Percentiles rank a stretch among this genome's conserved stretches.
Evolutionary conservation across 2,797 vertebrate species (phyloP).

Genomic region (Amblyraja radiata): DNA sequence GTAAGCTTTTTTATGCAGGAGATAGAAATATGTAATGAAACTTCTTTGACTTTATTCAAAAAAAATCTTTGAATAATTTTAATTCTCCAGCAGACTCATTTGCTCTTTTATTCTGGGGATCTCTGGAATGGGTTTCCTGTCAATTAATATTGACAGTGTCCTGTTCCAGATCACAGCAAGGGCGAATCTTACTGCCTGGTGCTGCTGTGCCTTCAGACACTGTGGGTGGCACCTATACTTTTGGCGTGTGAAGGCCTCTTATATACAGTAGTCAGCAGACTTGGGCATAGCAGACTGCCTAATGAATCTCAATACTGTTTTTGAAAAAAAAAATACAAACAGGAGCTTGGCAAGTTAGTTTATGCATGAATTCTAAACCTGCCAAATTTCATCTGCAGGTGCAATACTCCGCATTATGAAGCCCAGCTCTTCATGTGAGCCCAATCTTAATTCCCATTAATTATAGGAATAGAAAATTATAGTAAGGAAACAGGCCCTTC

Average conservation of each 20-base stretch:
- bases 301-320: neutral
- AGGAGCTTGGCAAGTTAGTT: neutral
- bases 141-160: constrained; percentile 2
- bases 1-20: constrained; percentile 22
- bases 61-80: neutral
- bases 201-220: neutral
- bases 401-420: neutral
- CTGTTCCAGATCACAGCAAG: neutral
- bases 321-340: neutral
- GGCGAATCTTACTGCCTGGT: neutral
- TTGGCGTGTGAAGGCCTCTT: neutral
- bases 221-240: neutral
- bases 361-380: neutral
- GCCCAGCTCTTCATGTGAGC: neutral
- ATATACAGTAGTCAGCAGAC: neutral
- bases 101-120: neutral
- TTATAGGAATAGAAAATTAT: neutral
- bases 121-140: neutral
- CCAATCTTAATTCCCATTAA: neutral
- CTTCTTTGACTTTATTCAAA: neutral
- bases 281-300: neutral
- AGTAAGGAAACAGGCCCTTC: too few species aligned
- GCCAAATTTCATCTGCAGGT: neutral
- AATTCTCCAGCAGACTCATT: constrained; percentile 14
- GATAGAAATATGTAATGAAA: constrained; percentile 26